Evolutionary conservation across 1,140 invertebrate genomes (phyloP).

Genomic region (Lordiphosa collinella): DNA sequence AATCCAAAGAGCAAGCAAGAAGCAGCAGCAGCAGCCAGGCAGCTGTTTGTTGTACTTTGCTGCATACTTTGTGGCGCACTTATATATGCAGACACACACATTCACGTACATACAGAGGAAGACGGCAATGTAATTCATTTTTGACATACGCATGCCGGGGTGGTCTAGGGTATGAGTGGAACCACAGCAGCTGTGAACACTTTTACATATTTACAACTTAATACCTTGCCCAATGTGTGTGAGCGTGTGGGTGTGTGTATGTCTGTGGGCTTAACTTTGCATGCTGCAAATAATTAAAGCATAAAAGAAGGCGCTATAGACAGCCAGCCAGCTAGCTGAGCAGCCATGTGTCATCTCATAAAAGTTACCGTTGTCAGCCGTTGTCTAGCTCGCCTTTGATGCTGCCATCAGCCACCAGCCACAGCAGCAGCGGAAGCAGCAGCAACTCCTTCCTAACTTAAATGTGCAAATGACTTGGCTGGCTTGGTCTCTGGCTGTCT

Average conservation of each 20-base stretch:
- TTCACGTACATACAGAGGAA: conserved; percentile 21
- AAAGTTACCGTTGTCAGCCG: conserved; percentile 44
- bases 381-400: conserved; percentile 47
- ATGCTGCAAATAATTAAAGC: conserved; percentile 74
- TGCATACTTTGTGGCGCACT: conserved; percentile 68
- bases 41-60: conserved; percentile 69
- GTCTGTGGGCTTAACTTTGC: conserved; percentile 58
- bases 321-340: conserved; percentile 37
- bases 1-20: conserved; percentile 33
- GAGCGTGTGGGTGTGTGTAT: conserved; percentile 22
- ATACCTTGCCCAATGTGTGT: conserved; percentile 54
- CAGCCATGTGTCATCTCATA: conserved; percentile 55
- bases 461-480: conserved; percentile 41
- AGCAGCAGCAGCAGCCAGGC: conserved; percentile 26
- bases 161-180: conserved; percentile 20
- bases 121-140: conserved; percentile 66
- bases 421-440: conserved; percentile 18
- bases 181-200: conserved; percentile 42
- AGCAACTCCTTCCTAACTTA: conserved; percentile 46
- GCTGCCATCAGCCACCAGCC: conserved; percentile 16
- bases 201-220: conserved; percentile 72
- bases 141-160: conserved; percentile 40
- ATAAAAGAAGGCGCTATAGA: conserved; percentile 52
- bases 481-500: background rate
- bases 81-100: conserved; percentile 60